Conservation (phyloP, 2,113 vertebrate genomes). For the Anser brachyrhynchus region DNA sequence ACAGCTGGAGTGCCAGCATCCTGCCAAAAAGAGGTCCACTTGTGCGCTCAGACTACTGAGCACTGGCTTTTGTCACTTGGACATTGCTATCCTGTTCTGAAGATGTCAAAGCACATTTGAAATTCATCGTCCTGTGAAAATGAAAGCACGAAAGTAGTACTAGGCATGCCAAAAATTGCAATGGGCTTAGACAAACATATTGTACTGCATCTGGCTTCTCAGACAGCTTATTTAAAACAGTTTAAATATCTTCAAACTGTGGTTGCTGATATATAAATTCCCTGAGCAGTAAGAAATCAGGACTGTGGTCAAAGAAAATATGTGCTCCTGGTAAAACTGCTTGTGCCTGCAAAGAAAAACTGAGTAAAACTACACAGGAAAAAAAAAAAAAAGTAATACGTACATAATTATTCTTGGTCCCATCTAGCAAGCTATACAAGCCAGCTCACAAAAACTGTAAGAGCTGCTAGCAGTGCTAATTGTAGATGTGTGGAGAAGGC, state of each 20-base stretch:
- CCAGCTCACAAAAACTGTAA: not conserved
- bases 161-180: not conserved
- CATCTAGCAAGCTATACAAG: accelerated
- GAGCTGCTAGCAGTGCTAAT: not conserved
- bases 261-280: not conserved
- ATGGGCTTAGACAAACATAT: not conserved
- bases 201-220: not conserved
- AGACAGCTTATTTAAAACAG: not conserved
- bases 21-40: not conserved
- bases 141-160: not conserved
- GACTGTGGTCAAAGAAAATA: not conserved
- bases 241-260: not conserved
- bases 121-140: constrained; percentile 12
- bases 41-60: not conserved
- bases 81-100: not conserved
- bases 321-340: not conserved
- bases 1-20: not conserved
- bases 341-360: not conserved
- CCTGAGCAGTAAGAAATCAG: not conserved
- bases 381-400: accelerated
- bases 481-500: not conserved
- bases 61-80: not conserved
- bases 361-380: not conserved
- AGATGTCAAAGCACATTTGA: not conserved
- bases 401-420: not conserved